phyloP scores from a whole-genome alignment of 2,888 invertebrate genomes.

The Andricus curvator region DNA sequence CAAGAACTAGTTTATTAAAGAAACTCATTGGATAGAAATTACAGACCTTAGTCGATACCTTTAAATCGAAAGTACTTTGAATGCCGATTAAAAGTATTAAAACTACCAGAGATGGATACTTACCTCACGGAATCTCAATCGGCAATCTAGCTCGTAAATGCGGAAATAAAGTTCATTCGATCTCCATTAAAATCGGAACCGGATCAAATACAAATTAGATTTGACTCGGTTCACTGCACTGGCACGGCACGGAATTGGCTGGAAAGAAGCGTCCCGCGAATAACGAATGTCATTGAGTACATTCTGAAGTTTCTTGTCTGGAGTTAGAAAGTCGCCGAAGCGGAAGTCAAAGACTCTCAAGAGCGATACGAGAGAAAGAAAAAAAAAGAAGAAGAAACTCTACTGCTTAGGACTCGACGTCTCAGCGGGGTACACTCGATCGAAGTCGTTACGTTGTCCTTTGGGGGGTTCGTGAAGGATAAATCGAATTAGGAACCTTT shows the following conservation, averaged over 20 bases:
- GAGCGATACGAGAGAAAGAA: slow-evolving; percentile 10
- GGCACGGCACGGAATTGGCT: not conserved
- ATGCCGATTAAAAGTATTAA: not conserved
- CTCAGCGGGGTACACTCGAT: slow-evolving; percentile 8
- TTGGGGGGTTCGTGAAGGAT: slow-evolving; percentile 17
- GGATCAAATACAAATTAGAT: slow-evolving; percentile 34
- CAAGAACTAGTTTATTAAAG: not conserved
- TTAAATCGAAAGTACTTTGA: not conserved
- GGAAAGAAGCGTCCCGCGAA: slow-evolving; percentile 25
- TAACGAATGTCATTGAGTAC: slow-evolving; percentile 31
- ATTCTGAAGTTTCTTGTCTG: slow-evolving; percentile 32
- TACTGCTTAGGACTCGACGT: slow-evolving; percentile 28
- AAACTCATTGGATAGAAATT: not conserved
- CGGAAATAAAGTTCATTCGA: slow-evolving; percentile 25
- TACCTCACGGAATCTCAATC: slow-evolving; percentile 23
- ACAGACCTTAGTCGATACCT: not conserved
- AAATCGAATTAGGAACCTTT: slow-evolving; percentile 27
- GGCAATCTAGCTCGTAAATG: slow-evolving; percentile 14
- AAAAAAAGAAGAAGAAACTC: not conserved
- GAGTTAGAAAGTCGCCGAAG: slow-evolving; percentile 10
- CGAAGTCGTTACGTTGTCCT: slow-evolving; percentile 27
- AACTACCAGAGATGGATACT: not conserved
- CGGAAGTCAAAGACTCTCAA: slow-evolving; percentile 22
- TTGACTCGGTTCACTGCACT: slow-evolving; percentile 18
- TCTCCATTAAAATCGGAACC: slow-evolving; percentile 30